Conservation (phyloP, 2,888 invertebrate species). For the Brenthis ino region DNA sequence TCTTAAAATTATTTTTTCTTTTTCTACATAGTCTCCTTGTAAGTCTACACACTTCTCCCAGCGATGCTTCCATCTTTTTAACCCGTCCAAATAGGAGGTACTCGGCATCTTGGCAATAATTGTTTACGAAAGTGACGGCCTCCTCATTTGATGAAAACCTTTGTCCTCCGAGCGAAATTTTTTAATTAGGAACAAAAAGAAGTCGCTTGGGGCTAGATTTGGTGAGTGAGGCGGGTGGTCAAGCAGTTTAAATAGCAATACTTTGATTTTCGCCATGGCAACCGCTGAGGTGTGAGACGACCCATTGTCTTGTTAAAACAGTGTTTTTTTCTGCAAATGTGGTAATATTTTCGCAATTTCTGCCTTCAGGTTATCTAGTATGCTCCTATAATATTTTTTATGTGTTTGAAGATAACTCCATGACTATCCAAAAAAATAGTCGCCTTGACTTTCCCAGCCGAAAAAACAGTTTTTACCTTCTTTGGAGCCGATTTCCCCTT, state of each 20-base stretch:
- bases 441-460: slow-evolving; percentile 1
- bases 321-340: neutral
- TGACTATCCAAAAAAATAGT: neutral
- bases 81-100: neutral
- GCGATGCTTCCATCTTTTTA: too few species aligned
- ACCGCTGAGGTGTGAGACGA: slow-evolving; percentile 22
- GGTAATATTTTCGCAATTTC: too few species aligned
- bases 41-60: too few species aligned
- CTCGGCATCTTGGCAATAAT: neutral
- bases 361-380: neutral
- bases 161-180: slow-evolving; percentile 32
- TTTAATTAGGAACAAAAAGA: slow-evolving; percentile 36
- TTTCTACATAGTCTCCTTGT: too few species aligned
- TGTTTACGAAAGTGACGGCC: neutral
- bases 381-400: neutral
- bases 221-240: slow-evolving; percentile 35
- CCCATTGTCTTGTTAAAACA: neutral
- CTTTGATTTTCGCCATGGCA: slow-evolving; percentile 37
- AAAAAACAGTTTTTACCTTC: neutral
- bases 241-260: slow-evolving; percentile 37
- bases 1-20: too few species aligned
- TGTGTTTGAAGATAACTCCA: neutral
- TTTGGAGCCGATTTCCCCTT: slow-evolving; percentile 1
- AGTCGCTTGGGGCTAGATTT: slow-evolving; percentile 37
- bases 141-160: neutral